Base-by-base conservation (phyloP, 2,113 vertebrate genomes). In the Oncorhynchus keta region DNA sequence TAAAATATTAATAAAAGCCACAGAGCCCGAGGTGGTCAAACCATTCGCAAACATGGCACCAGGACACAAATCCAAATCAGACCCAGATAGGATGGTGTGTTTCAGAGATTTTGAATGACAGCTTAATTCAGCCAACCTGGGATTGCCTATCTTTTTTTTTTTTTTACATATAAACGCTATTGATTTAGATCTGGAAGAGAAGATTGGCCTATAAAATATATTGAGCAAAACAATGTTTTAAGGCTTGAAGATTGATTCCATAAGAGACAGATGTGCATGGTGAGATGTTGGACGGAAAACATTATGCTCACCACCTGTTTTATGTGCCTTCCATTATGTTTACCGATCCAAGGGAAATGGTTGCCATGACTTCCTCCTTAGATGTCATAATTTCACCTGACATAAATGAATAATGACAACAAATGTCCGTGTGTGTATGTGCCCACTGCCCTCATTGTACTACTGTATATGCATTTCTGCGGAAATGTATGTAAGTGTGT, bases 241-340 rank as follows among this genome's bases (percentile, higher is more conserved):
- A 76, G 26, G 32, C 68, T 48, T 66, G n/a, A 70, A 78, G 75
- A 82, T 73, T 65, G 73, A 76, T 78, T 76, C 67, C 80, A 78
- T 62, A 62, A 77, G 59, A 80, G 66, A 78, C 57, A 70, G 64
- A 49, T 28, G 35, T 16, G 75, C 81, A 75, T 73, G 77, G 77
- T 22, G 72, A 57, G 73, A 75, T 7, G n/a, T 62, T 62, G n/a
- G 59, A n/a, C 20, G 5, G 6, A 62, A 62, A 62, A 62, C 59
- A 9, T 62, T 22, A 68, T 62, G 59, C 59, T 74, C 76, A 79
- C 68, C 82, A 90, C 82, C 84, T 87, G 83, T 80, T 80, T 76
- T 82, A 75, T 79, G 71, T 64, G 67, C 78, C 62, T 79, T 80
- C 67, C 66, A 9, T 79, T 35, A 49, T 51, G 18, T 72, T 77